These are phyloP conservation scores for Invenusta paracnida DNA, from an alignment of 2,888 invertebrate species.

Conservation along the genomic window DNA sequence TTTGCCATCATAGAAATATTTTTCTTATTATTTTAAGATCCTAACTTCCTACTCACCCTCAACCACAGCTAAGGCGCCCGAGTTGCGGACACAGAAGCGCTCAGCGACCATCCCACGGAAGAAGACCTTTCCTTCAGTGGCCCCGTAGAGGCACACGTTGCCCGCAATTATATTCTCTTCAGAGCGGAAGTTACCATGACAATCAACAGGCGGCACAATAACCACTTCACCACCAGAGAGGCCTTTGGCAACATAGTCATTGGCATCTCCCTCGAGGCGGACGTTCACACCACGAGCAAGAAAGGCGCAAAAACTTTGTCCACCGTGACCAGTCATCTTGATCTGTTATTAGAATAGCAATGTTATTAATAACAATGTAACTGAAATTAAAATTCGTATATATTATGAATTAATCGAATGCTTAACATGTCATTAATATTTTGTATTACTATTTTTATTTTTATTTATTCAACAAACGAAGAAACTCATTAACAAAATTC, in stretches of 20 bases:
- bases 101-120: constrained; percentile 94
- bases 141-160: constrained; percentile 94
- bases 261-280: constrained; percentile 88
- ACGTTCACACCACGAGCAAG: constrained; percentile 81
- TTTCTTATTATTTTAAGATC: no score
- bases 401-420: no score
- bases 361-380: neutral
- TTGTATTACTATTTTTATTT: no score
- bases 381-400: no score
- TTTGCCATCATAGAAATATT: no score
- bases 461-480: no score
- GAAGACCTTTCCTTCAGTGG: constrained; percentile 85
- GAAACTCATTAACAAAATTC: no score
- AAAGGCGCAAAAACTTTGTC: constrained; percentile 98
- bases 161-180: constrained; percentile 93
- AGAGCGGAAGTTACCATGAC: constrained; percentile 73
- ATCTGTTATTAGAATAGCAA: constrained; percentile 70
- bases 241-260: constrained; percentile 95
- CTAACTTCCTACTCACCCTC: constrained; percentile 59
- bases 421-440: no score
- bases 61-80: constrained; percentile 86
- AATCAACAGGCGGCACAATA: constrained; percentile 81
- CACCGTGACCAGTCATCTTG: constrained; percentile 81
- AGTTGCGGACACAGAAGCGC: constrained; percentile 94
- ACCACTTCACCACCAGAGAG: constrained; percentile 86